Conservation (phyloP, 2,113 vertebrate genomes). For the Menura novaehollandiae region DNA sequence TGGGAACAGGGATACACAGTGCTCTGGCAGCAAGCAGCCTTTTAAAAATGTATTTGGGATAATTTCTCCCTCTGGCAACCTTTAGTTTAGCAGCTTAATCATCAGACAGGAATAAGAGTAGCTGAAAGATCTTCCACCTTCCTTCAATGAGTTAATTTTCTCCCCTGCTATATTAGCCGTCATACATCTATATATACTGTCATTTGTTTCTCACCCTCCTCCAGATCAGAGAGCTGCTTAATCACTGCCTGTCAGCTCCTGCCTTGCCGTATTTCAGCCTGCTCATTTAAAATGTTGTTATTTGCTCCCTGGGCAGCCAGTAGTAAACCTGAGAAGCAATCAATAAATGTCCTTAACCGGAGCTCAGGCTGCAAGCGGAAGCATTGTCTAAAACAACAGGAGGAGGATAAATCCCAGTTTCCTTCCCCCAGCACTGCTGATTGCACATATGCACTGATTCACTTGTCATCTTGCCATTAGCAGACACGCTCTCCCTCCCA, state of each 20-base stretch:
- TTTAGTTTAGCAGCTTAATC: constrained; percentile 4
- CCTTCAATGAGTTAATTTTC: constrained; percentile 30
- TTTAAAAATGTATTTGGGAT: background rate
- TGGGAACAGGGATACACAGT: background rate
- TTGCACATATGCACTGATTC: constrained; percentile 4
- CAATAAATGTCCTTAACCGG: constrained; percentile 1
- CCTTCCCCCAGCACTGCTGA: background rate
- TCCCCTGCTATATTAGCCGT: background rate
- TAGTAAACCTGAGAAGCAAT: constrained; percentile 31
- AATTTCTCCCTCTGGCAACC: background rate
- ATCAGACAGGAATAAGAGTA: background rate
- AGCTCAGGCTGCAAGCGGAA: constrained; percentile 19
- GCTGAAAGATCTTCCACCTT: background rate
- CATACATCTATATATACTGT: background rate
- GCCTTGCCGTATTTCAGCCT: constrained; percentile 21
- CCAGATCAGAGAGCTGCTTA: constrained; percentile 37
- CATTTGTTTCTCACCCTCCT: constrained; percentile 39
- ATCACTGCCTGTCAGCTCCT: constrained; percentile 40
- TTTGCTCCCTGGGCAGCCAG: constrained; percentile 33
- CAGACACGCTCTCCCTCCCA: background rate
- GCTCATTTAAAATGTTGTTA: constrained; percentile 30
- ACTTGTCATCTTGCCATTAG: constrained; percentile 11
- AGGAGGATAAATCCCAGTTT: background rate
- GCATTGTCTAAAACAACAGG: constrained; percentile 11
- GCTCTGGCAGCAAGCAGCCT: background rate